These are phyloP conservation scores for Oegoconia quadripuncta DNA, from an alignment of 2,888 invertebrate genomes.

Conservation along the genomic window DNA sequence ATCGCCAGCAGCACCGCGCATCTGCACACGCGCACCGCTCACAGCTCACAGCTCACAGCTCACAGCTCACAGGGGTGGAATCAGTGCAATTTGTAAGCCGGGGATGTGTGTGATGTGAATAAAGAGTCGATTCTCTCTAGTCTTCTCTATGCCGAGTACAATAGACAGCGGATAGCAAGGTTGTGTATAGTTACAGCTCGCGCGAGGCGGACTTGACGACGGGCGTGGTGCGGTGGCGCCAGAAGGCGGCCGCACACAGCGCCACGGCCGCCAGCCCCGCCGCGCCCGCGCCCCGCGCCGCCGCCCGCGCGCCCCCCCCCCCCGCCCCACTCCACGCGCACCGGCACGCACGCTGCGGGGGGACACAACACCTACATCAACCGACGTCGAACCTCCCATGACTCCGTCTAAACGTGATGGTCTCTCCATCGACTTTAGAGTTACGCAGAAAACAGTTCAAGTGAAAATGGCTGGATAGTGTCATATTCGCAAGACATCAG, in stretches of 20 bases:
- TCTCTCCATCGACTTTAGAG: too few relatives aligned
- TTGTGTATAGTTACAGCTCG: constrained; percentile 45
- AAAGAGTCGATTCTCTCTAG: too few relatives aligned
- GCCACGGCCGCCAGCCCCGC: constrained; percentile 81
- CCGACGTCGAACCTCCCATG: background rate
- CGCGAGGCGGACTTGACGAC: constrained; percentile 85
- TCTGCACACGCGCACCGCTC: background rate
- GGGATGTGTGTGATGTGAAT: background rate
- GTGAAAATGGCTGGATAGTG: too few relatives aligned
- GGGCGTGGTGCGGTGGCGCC: constrained; percentile 76
- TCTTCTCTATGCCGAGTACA: too few relatives aligned
- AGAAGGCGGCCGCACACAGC: constrained; percentile 81
- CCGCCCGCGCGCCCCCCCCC: constrained; percentile 27
- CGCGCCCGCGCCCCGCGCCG: constrained; percentile 73
- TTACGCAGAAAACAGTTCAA: too few relatives aligned
- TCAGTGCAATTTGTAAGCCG: background rate
- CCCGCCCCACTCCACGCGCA: constrained; percentile 79
- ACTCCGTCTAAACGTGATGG: background rate
- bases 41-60: background rate
- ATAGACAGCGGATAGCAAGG: too few relatives aligned
- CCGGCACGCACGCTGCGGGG: constrained; percentile 73
- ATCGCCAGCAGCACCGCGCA: constrained; percentile 78
- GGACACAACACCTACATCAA: background rate
- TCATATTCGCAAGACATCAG: too few relatives aligned
- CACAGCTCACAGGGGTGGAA: background rate